These are phyloP conservation scores for Xenopus tropicalis DNA, from an alignment of 2,113 vertebrate species.

Conservation along the genomic window DNA sequence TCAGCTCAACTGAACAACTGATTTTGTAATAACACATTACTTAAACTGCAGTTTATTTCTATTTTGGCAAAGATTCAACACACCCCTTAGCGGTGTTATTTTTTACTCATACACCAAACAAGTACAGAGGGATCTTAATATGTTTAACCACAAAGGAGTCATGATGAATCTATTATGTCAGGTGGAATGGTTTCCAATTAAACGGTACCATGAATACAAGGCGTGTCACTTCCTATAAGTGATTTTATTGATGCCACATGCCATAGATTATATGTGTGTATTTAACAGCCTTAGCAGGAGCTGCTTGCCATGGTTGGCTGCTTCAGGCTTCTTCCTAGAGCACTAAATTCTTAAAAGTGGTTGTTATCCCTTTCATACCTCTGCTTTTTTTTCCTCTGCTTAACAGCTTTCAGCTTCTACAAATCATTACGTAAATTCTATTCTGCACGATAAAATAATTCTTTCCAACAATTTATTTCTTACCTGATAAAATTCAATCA, in stretches of 20 bases:
- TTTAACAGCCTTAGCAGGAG: conserved; percentile 61
- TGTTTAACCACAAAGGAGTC: not conserved
- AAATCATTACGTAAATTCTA: conserved; percentile 63
- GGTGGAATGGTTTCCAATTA: not conserved
- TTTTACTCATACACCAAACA: not conserved
- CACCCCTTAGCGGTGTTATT: no score
- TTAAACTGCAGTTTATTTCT: no score
- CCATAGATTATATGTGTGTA: conserved; percentile 56
- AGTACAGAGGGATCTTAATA: not conserved
- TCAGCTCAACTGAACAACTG: no score
- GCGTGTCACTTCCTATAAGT: conserved; percentile 20
- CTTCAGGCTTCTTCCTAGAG: conserved; percentile 59
- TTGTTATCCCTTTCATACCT: conserved; percentile 61
- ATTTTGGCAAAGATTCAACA: no score
- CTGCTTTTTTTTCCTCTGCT: conserved; percentile 63
- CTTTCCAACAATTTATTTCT: conserved; percentile 53
- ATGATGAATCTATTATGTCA: not conserved
- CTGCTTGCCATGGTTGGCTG: conserved; percentile 63
- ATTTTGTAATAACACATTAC: no score
- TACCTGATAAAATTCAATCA: conserved; percentile 50
- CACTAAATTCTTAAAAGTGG: conserved; percentile 63
- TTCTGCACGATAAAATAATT: conserved; percentile 48
- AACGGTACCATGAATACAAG: conserved; percentile 22
- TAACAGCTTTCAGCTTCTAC: conserved; percentile 61
- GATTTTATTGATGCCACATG: conserved; percentile 42